Conservation (phyloP, 2,797 vertebrate species). For the Platyrinchus mystaceus region DNA sequence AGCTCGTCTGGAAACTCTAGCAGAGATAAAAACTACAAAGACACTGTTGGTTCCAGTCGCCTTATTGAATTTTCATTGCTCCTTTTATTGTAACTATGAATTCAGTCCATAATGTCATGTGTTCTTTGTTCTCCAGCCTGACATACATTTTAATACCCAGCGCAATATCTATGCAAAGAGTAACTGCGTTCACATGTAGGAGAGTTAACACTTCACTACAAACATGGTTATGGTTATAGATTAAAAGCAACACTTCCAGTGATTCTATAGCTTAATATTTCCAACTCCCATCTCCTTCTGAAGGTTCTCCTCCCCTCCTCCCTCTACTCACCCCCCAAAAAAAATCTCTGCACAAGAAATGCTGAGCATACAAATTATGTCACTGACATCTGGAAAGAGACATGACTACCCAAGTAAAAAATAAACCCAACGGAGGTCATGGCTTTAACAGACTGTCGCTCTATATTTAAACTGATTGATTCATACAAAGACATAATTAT, state of each 20-base stretch:
- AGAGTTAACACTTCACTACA: slow-evolving; percentile 52
- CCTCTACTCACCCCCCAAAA: neutral
- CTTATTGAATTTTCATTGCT: slow-evolving; percentile 65
- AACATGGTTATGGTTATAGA: slow-evolving; percentile 53
- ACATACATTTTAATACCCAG: slow-evolving; percentile 51
- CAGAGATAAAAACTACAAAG: slow-evolving; percentile 69
- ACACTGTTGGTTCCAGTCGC: slow-evolving; percentile 57
- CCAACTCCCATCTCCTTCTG: slow-evolving; percentile 15
- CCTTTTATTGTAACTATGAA: slow-evolving; percentile 62
- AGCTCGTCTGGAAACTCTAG: slow-evolving; percentile 56
- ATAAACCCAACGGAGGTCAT: slow-evolving; percentile 58
- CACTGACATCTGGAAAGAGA: slow-evolving; percentile 72
- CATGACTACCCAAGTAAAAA: slow-evolving; percentile 59
- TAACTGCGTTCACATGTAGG: slow-evolving; percentile 31
- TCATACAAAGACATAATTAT: slow-evolving; percentile 63
- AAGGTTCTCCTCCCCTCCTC: neutral
- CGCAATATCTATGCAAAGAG: neutral
- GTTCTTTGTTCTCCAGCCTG: slow-evolving; percentile 63
- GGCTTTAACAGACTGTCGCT: slow-evolving; percentile 65
- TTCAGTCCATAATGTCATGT: slow-evolving; percentile 35
- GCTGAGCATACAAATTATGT: slow-evolving; percentile 65
- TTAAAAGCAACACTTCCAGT: slow-evolving; percentile 43
- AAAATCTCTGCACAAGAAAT: neutral
- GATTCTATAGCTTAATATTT: slow-evolving; percentile 30
- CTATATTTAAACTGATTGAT: slow-evolving; percentile 69